These are phyloP conservation scores for Callyntrura guangdongensis DNA, from an alignment of 2,888 invertebrate species.

Conservation along the genomic window DNA sequence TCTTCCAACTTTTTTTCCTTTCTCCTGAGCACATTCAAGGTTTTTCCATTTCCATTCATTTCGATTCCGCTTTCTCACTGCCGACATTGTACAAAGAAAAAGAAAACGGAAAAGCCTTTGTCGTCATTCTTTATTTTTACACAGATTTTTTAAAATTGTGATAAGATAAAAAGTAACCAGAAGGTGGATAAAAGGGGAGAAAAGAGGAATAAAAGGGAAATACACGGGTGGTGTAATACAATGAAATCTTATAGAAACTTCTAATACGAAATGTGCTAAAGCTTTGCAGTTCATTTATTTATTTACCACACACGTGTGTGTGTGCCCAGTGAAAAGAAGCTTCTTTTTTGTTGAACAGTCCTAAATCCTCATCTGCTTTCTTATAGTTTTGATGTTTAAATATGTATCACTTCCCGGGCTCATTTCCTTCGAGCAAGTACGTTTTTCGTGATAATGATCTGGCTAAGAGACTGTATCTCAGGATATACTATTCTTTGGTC, in stretches of 20 bases:
- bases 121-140: constrained; percentile 20
- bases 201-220: background rate
- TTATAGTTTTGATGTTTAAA: constrained; percentile 45
- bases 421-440: constrained; percentile 23
- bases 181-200: background rate
- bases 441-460: background rate
- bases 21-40: background rate
- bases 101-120: background rate
- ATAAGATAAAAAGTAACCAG: background rate
- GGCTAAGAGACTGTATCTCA: background rate
- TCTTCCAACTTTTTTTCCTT: constrained; percentile 21
- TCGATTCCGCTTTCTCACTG: constrained; percentile 40
- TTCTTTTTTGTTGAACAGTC: background rate
- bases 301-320: background rate
- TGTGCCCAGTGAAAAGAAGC: background rate
- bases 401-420: constrained; percentile 57
- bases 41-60: constrained; percentile 50
- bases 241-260: no score
- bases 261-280: constrained; percentile 1
- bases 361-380: constrained; percentile 13
- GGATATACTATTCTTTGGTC: background rate
- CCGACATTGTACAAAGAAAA: background rate
- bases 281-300: constrained; percentile 50
- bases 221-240: background rate
- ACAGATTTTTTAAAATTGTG: constrained; percentile 45